phyloP scores from a whole-genome alignment of 2,797 vertebrate genomes.

The Tragopan temminckii region DNA sequence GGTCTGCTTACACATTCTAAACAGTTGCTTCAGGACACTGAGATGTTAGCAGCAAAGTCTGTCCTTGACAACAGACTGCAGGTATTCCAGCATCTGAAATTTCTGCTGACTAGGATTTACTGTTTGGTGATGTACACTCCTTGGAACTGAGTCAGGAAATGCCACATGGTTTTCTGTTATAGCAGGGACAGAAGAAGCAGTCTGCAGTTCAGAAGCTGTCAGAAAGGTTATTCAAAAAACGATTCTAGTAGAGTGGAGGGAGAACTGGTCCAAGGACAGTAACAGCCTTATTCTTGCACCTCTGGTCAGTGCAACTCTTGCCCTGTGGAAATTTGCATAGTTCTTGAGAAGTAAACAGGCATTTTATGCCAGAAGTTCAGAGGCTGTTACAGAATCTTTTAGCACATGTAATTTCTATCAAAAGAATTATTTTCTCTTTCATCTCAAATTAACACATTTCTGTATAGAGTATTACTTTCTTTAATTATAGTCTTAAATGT shows the following conservation, averaged over 20 bases:
- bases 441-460: background rate
- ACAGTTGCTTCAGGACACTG: accelerated
- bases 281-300: background rate
- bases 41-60: background rate
- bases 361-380: background rate
- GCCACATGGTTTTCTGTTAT: background rate
- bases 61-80: background rate
- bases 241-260: background rate
- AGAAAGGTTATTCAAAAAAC: background rate
- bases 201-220: background rate
- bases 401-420: background rate
- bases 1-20: background rate
- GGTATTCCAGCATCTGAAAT: background rate
- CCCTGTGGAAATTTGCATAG: background rate
- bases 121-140: accelerated
- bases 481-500: background rate
- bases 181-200: background rate
- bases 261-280: background rate
- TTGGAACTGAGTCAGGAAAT: background rate
- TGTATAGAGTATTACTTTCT: background rate
- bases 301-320: background rate
- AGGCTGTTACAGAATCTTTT: background rate
- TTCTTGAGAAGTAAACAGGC: background rate
- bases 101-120: background rate
- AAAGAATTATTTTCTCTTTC: background rate